Percentiles rank a stretch among this genome's conserved stretches.
Conservation (phyloP, 2,797 vertebrate species). For the Synaphobranchus kaupii region DNA sequence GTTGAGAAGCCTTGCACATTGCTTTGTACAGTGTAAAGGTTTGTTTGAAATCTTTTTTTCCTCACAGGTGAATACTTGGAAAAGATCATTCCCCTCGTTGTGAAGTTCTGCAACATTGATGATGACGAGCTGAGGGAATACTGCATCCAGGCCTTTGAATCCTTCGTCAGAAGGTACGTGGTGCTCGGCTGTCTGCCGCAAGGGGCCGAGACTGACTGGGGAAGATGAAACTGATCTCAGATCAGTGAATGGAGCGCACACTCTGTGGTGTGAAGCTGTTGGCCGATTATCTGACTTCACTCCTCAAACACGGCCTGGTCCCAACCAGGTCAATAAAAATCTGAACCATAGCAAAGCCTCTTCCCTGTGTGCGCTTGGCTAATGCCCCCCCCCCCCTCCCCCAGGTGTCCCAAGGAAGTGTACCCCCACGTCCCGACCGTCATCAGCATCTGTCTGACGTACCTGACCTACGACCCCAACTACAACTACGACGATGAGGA, state of each 20-base stretch:
- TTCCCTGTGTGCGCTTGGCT: background rate
- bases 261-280: too few relatives aligned
- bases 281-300: background rate
- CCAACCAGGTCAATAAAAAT: too few relatives aligned
- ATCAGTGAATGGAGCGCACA: background rate
- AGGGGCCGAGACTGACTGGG: too few relatives aligned
- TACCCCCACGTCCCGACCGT: slow-evolving; percentile 96
- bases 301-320: background rate
- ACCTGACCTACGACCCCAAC: slow-evolving; percentile 98
- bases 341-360: too few relatives aligned
- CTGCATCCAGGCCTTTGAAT: slow-evolving; percentile 99
- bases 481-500: slow-evolving; percentile 99
- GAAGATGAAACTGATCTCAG: background rate
- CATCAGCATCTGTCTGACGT: slow-evolving; percentile 97
- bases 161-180: slow-evolving; percentile 91
- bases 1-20: background rate
- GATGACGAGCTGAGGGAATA: slow-evolving; percentile 97
- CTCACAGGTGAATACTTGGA: slow-evolving; percentile 60
- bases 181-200: too few relatives aligned
- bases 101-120: slow-evolving; percentile 98
- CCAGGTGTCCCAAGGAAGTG: slow-evolving; percentile 95
- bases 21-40: background rate
- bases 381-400: background rate
- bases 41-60: slow-evolving; percentile 14
- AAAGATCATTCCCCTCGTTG: slow-evolving; percentile 96